Evolutionary conservation across 2,113 vertebrate species (phyloP).

Genomic region (Tiliqua scincoides): DNA sequence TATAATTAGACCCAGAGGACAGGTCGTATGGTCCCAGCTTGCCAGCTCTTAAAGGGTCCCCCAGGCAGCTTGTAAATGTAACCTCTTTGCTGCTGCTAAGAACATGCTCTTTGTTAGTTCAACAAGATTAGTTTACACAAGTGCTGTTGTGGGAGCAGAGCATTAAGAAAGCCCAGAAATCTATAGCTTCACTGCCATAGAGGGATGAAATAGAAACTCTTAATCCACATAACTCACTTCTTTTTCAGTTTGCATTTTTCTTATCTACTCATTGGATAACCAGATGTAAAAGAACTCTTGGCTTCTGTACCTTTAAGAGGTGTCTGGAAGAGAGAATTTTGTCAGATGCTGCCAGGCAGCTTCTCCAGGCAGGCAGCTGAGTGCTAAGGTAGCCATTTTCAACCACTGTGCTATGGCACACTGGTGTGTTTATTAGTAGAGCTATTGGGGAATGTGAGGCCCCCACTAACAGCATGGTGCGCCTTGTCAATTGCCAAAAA

Average conservation of each 20-base stretch:
- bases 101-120: conserved; percentile 23
- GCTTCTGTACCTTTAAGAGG: background rate
- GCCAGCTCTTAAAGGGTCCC: conserved; percentile 40
- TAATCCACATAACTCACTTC: conserved; percentile 17
- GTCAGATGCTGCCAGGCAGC: background rate
- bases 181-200: conserved; percentile 3
- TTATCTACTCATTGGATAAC: background rate
- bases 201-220: conserved; percentile 6
- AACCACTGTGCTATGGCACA: no score
- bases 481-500: no score
- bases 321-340: background rate
- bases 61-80: conserved; percentile 40
- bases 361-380: background rate
- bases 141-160: background rate
- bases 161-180: conserved; percentile 52
- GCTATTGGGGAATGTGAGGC: no score
- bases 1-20: conserved; percentile 53
- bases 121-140: conserved; percentile 37
- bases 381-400: no score
- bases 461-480: no score
- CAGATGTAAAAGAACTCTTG: background rate
- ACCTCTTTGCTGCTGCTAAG: conserved; percentile 46
- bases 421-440: no score
- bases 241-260: conserved; percentile 3
- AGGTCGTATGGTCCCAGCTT: conserved; percentile 28